A percentile compares a stretch with the other conserved stretches of the same genome.
phyloP scores from a whole-genome alignment of 2,113 vertebrate genomes.

The Alaudala cheleensis region DNA sequence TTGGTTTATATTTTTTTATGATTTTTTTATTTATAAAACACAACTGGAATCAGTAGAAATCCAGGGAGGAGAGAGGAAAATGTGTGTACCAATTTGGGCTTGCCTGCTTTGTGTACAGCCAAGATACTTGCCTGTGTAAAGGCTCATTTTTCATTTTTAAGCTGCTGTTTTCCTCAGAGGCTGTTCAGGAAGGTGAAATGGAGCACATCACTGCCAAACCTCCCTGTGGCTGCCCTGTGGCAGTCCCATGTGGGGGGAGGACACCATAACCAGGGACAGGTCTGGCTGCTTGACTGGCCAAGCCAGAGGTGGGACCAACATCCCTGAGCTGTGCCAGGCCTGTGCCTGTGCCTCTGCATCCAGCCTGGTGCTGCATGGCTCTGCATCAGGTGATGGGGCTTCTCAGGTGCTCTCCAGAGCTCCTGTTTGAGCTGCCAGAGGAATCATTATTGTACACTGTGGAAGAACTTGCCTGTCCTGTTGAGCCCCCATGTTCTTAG shows the following conservation, averaged over 20 bases:
- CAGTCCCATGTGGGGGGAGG: background rate
- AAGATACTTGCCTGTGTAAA: background rate
- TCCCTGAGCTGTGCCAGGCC: background rate
- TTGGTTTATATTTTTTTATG: background rate
- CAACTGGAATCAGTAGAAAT: background rate
- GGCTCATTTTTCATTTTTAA: background rate
- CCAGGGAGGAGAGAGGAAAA: background rate
- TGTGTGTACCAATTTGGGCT: background rate
- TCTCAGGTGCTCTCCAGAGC: background rate
- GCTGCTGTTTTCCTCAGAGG: background rate
- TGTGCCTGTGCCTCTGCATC: background rate
- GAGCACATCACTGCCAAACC: background rate
- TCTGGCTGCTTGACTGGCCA: background rate
- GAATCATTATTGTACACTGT: background rate
- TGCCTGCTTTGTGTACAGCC: background rate
- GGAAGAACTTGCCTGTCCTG: background rate
- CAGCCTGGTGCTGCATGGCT: background rate
- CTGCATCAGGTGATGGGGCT: background rate
- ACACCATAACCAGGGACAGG: accelerated
- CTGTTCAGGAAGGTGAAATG: background rate
- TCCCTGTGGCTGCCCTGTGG: background rate
- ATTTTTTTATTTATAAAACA: background rate
- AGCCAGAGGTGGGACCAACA: too few species aligned
- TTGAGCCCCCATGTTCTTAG: background rate
- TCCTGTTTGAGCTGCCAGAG: background rate